Evolutionary conservation across 2,888 invertebrate genomes (phyloP), one percentile per base, ranked within the genome.

Genomic region (Patella caerulea): DNA sequence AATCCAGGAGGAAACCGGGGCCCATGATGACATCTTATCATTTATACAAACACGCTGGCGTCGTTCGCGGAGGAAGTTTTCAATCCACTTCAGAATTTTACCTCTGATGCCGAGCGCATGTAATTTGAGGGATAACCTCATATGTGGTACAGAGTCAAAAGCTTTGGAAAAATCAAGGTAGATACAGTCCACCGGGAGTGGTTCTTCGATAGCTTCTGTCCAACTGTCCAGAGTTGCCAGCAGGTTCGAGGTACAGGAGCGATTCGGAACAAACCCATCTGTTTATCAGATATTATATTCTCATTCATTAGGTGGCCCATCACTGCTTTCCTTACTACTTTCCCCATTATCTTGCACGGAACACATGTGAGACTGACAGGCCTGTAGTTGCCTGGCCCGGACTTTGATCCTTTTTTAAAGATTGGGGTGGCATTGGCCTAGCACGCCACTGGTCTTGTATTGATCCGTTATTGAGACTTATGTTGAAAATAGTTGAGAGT

Each of bases 131-230:
- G 24, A 11, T 24, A 65, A 17, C 9, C 65, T 45, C 14, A 76
- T n/a, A 52, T 75, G 79, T 14, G 78, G 79, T 19, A 78, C 76
- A 15, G 76, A 45, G 65, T 80, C 78, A 73, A 80, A 80, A 2
- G 80, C 71, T 45, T 75, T 79, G 3, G 53, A 24, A 59, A 79
- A 76, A 53, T 80, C 80, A 54, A 78, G n/a, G 55, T 79, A 79
- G 29, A 74, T 29, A 17, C 9, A 45, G 1, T 17, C 12, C 19
- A 65, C n/a, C n/a, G 65, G 65, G 3, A 65, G 7, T 17, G n/a
- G 3, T 5, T 4, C 65, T n/a, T 59, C 59, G 19, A 59, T 65
- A 4, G 3, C 4, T 19, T 5, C 29, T 5, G 65, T 65, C 5
- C 19, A 65, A n/a, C n/a, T 15, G 19, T 65, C 19, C n/a, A 65